Conservation (phyloP, 2,113 vertebrate species). For the Phyllostomus discolor region DNA sequence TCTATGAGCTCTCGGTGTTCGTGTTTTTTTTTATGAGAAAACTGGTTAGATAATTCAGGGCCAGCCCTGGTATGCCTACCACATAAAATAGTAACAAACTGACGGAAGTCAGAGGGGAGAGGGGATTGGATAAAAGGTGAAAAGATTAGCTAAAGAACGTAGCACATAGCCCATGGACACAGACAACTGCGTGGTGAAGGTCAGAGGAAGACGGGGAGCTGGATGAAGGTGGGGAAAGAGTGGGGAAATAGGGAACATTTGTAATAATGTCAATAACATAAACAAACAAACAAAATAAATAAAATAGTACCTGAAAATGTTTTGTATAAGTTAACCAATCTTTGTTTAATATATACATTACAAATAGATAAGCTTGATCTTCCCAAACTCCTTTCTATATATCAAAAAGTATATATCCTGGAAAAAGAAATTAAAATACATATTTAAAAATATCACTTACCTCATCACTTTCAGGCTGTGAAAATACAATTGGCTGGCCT, state of each 20-base stretch:
- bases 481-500: conserved; percentile 92
- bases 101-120: too few relatives aligned
- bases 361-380: background rate
- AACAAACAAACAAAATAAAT: too few relatives aligned
- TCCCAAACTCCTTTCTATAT: conserved; percentile 25
- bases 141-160: too few relatives aligned
- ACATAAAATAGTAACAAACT: background rate
- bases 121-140: too few relatives aligned
- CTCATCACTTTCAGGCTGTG: conserved; percentile 90
- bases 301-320: background rate
- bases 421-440: background rate
- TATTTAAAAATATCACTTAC: conserved; percentile 77
- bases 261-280: too few relatives aligned
- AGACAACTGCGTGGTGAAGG: too few relatives aligned
- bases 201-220: too few relatives aligned
- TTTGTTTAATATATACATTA: background rate
- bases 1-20: background rate
- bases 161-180: too few relatives aligned
- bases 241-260: too few relatives aligned
- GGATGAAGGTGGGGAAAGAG: too few relatives aligned
- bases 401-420: background rate
- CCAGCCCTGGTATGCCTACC: background rate
- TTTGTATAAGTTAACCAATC: background rate
- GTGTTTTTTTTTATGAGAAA: background rate
- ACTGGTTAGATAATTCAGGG: background rate